A percentile compares a stretch with the other conserved stretches of the same genome.
phyloP scores from a whole-genome alignment of 1,140 invertebrate species.

The Drosophila rhopaloa region DNA sequence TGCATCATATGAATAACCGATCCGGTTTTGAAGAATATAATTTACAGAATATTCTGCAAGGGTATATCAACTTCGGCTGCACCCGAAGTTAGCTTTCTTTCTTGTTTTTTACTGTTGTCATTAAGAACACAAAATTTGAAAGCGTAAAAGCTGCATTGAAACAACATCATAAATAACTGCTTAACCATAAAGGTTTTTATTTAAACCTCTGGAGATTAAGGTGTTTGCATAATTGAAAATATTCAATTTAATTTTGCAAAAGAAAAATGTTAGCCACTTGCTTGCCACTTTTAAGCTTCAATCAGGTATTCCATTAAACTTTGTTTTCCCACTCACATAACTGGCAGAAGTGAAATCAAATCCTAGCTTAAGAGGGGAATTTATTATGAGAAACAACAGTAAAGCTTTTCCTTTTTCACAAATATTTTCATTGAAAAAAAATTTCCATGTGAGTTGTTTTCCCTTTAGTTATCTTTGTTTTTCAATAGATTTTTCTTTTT shows the following conservation, averaged over 20 bases:
- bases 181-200: background rate
- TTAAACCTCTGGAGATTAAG: background rate
- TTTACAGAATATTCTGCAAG: too few relatives aligned
- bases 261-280: background rate
- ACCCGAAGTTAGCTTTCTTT: too few relatives aligned
- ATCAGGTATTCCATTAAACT: conserved; percentile 8
- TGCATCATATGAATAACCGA: too few relatives aligned
- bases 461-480: background rate
- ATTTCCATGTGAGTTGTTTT: background rate
- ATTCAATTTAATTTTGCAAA: conserved; percentile 4
- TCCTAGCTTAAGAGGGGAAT: conserved; percentile 7
- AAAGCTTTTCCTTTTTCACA: background rate
- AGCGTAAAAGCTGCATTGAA: too few relatives aligned
- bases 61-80: too few relatives aligned
- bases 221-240: background rate
- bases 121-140: too few relatives aligned
- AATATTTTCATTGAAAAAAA: conserved; percentile 8
- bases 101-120: too few relatives aligned
- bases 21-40: too few relatives aligned
- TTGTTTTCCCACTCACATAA: conserved; percentile 6
- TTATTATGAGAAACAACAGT: conserved; percentile 2
- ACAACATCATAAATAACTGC: too few relatives aligned
- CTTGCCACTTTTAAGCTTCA: conserved; percentile 10
- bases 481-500: background rate
- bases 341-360: conserved; percentile 1